Conservation (phyloP, 2,888 invertebrate species). For the Aleiodes testaceus region DNA sequence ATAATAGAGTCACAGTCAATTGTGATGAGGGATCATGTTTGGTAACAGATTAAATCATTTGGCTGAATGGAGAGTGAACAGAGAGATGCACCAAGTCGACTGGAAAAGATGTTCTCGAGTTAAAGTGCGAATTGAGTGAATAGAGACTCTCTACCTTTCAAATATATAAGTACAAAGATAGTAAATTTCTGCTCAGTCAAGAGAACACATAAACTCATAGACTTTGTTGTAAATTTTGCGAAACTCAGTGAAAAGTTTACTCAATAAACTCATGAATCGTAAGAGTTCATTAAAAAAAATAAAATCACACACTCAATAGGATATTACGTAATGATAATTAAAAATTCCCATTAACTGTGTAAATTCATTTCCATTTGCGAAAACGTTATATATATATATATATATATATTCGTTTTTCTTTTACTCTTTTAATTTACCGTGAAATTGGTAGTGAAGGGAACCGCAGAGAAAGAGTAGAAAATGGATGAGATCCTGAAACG, state of each 20-base stretch:
- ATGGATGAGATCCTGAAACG: not conserved
- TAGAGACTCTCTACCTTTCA: not conserved
- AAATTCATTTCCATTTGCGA: too few species aligned
- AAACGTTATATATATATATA: too few species aligned
- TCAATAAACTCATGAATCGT: too few species aligned
- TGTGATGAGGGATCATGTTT: constrained; percentile 34
- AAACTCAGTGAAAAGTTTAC: too few species aligned
- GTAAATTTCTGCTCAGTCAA: constrained; percentile 1
- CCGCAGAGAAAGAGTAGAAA: not conserved
- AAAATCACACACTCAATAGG: too few species aligned
- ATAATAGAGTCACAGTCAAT: constrained; percentile 25
- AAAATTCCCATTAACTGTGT: too few species aligned
- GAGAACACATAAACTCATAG: constrained; percentile 14
- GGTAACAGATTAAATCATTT: constrained; percentile 47
- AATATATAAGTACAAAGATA: not conserved
- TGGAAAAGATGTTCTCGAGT: constrained; percentile 5
- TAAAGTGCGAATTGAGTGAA: not conserved
- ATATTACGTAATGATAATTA: too few species aligned
- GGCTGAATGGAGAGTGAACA: constrained; percentile 35
- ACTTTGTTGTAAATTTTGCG: not conserved
- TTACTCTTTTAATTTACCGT: not conserved
- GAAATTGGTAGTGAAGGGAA: constrained; percentile 3
- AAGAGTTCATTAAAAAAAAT: too few species aligned
- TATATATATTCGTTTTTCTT: not conserved
- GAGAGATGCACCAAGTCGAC: not conserved